Evolutionary conservation across 1,140 invertebrate species (phyloP).

Genomic region (Coptotermes formosanus): DNA sequence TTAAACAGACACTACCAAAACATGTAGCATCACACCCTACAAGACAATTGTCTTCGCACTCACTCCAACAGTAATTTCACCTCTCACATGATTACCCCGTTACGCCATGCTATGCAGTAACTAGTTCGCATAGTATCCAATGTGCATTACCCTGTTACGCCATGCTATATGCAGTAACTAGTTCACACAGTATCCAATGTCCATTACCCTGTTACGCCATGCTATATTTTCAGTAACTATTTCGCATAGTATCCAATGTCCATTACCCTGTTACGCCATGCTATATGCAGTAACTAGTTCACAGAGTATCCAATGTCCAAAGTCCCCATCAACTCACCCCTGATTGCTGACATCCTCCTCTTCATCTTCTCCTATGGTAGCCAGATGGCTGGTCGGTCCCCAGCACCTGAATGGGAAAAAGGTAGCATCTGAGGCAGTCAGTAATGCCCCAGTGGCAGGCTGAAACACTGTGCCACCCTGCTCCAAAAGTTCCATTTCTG

Average conservation of each 20-base stretch:
- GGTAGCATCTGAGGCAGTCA: constrained; percentile 21
- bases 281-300: not conserved
- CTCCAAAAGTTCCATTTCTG: not conserved
- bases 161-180: not conserved
- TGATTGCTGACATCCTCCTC: constrained; percentile 47
- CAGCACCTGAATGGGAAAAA: constrained; percentile 35
- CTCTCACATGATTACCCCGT: not conserved
- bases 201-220: not conserved
- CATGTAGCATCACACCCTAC: too few relatives aligned
- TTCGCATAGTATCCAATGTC: not conserved
- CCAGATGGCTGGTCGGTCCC: constrained; percentile 47
- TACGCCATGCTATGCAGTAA: not conserved
- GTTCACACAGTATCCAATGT: not conserved
- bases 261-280: not conserved
- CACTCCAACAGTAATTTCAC: too few relatives aligned
- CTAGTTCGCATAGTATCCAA: not conserved
- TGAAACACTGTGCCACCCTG: not conserved
- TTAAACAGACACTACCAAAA: too few relatives aligned
- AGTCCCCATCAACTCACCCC: not conserved
- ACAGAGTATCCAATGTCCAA: too few relatives aligned
- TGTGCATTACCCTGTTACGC: not conserved
- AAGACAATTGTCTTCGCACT: too few relatives aligned
- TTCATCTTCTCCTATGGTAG: constrained; percentile 66
- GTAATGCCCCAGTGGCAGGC: not conserved
- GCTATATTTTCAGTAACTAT: not conserved